Base-by-base conservation (phyloP, 2,888 invertebrate genomes). In the Pocota personata region DNA sequence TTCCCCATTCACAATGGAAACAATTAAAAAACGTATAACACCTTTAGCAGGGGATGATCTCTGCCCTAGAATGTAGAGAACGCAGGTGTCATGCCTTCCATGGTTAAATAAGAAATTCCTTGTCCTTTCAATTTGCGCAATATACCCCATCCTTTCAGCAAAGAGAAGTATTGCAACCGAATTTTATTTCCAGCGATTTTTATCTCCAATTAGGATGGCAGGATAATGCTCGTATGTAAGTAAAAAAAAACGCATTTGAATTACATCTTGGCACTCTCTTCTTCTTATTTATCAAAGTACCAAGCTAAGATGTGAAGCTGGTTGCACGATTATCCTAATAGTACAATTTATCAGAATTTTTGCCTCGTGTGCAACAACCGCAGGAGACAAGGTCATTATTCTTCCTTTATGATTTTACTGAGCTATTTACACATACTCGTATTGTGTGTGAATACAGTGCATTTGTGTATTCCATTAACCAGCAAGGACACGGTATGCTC, bases 321-420 rank as follows among this genome's bases (percentile, higher is more conserved):
- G 21, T 69, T 27, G 16, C 35, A 16, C 71, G 75, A 79, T 79
- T 79, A 75, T 75, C 79, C 69, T 84, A 64, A 84, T 57, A 79
- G 69, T 64, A 58, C 69, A 35, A 84, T 84, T 75, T 75, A 75
- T 84, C 75, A 79, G 79, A 69, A 84, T 84, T 52, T 55, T 12
- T 12, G 8, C 8, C 64, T 30, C 27, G 43, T 35, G 24, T 57
- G 48, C 64, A 35, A 50, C 57, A 58, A 43, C 58, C 62, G 8
- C 48, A 30, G 14, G 58, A 52, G 16, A 60, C 66, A 60, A 27
- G 30, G 67, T 73, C 62, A 83, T 83, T 62, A 67, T 16, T 83
- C 83, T 83, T 78, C 40, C 24, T 72, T 67, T 73, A 58, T 27
- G 24, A 10, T 58, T 46, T n/a, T 46, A 35, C 24, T 4, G 27